Base-by-base conservation (phyloP, 2,113 vertebrate species). In the Sebastes fasciatus region DNA sequence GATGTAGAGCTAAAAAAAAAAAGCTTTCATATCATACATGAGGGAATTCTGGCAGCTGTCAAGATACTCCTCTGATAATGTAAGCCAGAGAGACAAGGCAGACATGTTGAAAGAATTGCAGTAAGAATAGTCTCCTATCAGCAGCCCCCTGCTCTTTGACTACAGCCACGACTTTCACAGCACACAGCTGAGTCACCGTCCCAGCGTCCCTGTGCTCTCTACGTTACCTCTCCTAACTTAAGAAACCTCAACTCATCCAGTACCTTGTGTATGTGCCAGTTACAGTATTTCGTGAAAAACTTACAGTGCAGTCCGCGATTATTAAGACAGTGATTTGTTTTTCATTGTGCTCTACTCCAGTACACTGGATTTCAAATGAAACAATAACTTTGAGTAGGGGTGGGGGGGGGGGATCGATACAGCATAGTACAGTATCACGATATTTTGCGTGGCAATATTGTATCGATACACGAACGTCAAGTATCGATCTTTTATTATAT, bases 31-130 rank as follows among this genome's bases (percentile, higher is more conserved):
- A 77, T 89, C 70, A 73, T 65, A 74, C 82, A 74, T 79, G 51
- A 52, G 86, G 77, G 92, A 80, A 74, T 88, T 90, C 78, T 92
- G 90, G 86, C 79, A 91, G 82, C 86, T 92, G 85, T 88, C 88
- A 88, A 89, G 89, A 86, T 85, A 48, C 57, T 68, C 69, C 62
- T 78, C 64, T 88, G 84, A 86, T 88, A 85, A 85, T 82, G 70
- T 71, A 79, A 85, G 78, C 69, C 79, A 51, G 70, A 34, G 77
- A 88, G 85, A 90, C 74, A 63, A 85, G 70, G 68, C 80, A 83
- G 79, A 93, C 75, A 61, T 84, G 83, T 82, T 88, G 86, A 91
- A 88, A 85, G 90, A 74, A 67, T 23, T 83, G 88, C 73, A 62
- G 74, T 84, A 87, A 92, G 65, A 87, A 90, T 86, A 90, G 88